phyloP scores from a whole-genome alignment of 1,140 invertebrate species.

The Dendroctonus ponderosae region DNA sequence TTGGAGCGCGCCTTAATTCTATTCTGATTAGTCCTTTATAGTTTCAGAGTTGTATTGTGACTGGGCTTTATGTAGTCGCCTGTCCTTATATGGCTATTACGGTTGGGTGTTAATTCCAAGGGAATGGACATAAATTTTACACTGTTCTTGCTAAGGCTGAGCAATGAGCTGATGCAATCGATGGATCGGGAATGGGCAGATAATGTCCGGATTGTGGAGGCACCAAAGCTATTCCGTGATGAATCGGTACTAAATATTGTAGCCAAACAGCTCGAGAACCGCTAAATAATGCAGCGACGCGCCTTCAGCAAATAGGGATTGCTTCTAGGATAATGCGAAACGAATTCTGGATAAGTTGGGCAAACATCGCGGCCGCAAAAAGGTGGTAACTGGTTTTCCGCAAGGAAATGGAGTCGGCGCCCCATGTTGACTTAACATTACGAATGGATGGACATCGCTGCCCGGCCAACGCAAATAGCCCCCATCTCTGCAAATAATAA shows the following conservation, averaged over 20 bases:
- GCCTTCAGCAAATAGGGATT: constrained; percentile 30
- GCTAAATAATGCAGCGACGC: constrained; percentile 12
- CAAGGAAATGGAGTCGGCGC: constrained; percentile 29
- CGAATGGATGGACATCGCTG: constrained; percentile 45
- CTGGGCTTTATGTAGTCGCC: constrained; percentile 17
- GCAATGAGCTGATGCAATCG: background rate
- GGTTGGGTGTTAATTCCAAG: constrained; percentile 4
- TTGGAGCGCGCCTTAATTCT: constrained; percentile 24
- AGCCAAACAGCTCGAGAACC: constrained; percentile 3
- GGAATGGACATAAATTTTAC: constrained; percentile 9
- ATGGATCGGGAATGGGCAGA: too few species aligned
- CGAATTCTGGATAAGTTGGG: constrained; percentile 22
- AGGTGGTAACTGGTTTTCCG: constrained; percentile 34
- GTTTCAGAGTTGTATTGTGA: constrained; percentile 26
- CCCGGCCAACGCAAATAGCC: constrained; percentile 45
- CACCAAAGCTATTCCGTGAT: too few species aligned
- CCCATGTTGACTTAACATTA: constrained; percentile 48
- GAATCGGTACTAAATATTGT: constrained; percentile 6
- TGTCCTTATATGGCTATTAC: constrained; percentile 24
- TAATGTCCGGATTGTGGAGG: too few species aligned
- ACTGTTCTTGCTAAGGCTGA: background rate
- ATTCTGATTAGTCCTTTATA: constrained; percentile 33
- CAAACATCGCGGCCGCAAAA: constrained; percentile 34
- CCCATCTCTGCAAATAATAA: constrained; percentile 50
- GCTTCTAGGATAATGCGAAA: constrained; percentile 7